These are phyloP conservation scores for Eledona agricola DNA, from an alignment of 2,888 invertebrate genomes.

Conservation along the genomic window DNA sequence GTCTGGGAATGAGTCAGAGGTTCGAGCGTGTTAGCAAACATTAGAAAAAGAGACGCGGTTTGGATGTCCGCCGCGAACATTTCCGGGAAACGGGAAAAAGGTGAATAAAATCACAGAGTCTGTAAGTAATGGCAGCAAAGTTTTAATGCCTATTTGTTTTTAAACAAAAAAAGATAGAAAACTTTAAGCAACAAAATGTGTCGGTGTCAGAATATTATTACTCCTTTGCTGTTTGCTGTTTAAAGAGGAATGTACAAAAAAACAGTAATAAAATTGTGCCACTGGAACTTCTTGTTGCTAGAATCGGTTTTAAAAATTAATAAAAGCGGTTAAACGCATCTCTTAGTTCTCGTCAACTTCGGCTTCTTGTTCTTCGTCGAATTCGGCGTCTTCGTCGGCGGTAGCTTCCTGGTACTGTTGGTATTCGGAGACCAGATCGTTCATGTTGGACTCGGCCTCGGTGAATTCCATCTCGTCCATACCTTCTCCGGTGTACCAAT, in stretches of 20 bases:
- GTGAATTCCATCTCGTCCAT: conserved; percentile 99
- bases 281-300: too few species aligned
- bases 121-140: conserved; percentile 47
- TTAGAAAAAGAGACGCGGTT: too few species aligned
- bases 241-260: conserved; percentile 56
- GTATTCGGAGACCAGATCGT: conserved; percentile 91
- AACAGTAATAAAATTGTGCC: conserved; percentile 49
- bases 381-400: conserved; percentile 83
- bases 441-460: conserved; percentile 96
- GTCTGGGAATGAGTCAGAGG: too few species aligned
- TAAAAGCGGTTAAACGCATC: conserved; percentile 21
- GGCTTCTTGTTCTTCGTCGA: conserved; percentile 79
- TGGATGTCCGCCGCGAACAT: too few species aligned
- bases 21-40: too few species aligned
- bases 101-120: conserved; percentile 19
- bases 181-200: conserved; percentile 55
- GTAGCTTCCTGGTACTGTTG: conserved; percentile 94
- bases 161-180: conserved; percentile 55
- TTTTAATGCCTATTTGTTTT: conserved; percentile 56
- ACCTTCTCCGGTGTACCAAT: conserved; percentile 97
- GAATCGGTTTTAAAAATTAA: too few species aligned
- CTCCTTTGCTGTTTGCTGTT: conserved; percentile 52
- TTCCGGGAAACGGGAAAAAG: neutral
- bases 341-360: conserved; percentile 73
- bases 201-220: conserved; percentile 60